Base-by-base conservation (phyloP, 2,888 invertebrate genomes). In the Philhelius pedissequus region DNA sequence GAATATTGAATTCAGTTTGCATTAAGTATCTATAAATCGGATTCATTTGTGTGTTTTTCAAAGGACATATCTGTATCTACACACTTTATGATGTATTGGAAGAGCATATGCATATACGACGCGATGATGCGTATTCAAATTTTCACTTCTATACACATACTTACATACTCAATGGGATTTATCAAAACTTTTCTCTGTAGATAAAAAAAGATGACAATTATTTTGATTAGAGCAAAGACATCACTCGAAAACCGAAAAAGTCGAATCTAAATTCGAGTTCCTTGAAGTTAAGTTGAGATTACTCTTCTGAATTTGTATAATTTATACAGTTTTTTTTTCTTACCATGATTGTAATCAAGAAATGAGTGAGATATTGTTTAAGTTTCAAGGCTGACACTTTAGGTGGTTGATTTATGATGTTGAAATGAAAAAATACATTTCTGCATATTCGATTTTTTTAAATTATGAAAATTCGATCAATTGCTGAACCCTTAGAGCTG, bases 241-340 rank as follows among this genome's bases (percentile, higher is more conserved):
- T 64, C 5, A 15, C n/a, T n/a, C n/a, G 11, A 43, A 22, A 20
- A 27, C 45, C 43, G 43, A 13, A 30, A 45, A 20, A 30, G 8
- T 32, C 4, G 5, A 18, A 20, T n/a, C n/a, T 11, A 68, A 62
- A 73, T 66, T 64, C 70, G 70, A 73, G 54, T 20, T 69, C 48
- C 30, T 66, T 58, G 38, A 76, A n/a, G n/a, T 64, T 48, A 62
- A 71, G 38, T 60, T 78, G 60, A 62, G 52, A 82, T 78, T 74
- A 78, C 68, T 40, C 25, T 56, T 40, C n/a, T 50, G 35, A 32
- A 78, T 83, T 73, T 83, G 69, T 78, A 83, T 83, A 69, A 69
- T 64, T 78, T 73, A n/a, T n/a, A 27, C 18, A 69, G 6, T 6
- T 43, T 40, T 8, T 38, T 4, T 38, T 4, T 38, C 4, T 27